Evolutionary conservation across 2,888 invertebrate genomes (phyloP).

Genomic region (Thereva unica): DNA sequence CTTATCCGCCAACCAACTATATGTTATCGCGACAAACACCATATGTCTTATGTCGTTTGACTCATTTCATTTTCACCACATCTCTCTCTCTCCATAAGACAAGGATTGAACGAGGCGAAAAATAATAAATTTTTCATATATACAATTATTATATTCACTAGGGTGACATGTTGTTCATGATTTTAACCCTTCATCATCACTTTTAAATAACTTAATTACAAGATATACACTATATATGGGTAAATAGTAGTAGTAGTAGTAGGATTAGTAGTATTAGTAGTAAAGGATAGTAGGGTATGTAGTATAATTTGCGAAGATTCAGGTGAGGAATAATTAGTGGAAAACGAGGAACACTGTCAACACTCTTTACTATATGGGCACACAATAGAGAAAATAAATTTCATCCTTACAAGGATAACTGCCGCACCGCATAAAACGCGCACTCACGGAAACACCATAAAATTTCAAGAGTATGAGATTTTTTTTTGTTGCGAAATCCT

Average conservation of each 20-base stretch:
- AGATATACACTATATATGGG: slow-evolving; percentile 9
- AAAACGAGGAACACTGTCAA: no score
- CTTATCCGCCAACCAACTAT: slow-evolving; percentile 20
- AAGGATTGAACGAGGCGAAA: no score
- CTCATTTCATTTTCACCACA: slow-evolving; percentile 19
- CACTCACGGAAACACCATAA: slow-evolving; percentile 29
- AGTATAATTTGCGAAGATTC: no score
- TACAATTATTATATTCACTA: background rate
- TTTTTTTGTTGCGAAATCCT: no score
- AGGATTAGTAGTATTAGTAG: no score
- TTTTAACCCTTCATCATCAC: slow-evolving; percentile 2
- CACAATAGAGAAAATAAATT: background rate
- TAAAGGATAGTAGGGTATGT: no score
- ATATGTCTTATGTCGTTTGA: slow-evolving; percentile 17
- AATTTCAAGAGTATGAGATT: background rate
- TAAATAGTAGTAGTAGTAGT: background rate
- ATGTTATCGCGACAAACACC: slow-evolving; percentile 21
- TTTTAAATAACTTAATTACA: slow-evolving; percentile 14
- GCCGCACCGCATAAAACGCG: slow-evolving; percentile 15
- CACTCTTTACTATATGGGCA: no score
- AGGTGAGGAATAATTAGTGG: no score
- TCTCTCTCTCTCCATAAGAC: background rate
- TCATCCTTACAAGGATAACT: slow-evolving; percentile 14
- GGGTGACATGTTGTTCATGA: background rate
- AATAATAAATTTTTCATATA: no score